A percentile compares a stretch with the other conserved stretches of the same genome.
phyloP scores from a whole-genome alignment of 2,888 invertebrate genomes.

The Anorthoa munda region DNA sequence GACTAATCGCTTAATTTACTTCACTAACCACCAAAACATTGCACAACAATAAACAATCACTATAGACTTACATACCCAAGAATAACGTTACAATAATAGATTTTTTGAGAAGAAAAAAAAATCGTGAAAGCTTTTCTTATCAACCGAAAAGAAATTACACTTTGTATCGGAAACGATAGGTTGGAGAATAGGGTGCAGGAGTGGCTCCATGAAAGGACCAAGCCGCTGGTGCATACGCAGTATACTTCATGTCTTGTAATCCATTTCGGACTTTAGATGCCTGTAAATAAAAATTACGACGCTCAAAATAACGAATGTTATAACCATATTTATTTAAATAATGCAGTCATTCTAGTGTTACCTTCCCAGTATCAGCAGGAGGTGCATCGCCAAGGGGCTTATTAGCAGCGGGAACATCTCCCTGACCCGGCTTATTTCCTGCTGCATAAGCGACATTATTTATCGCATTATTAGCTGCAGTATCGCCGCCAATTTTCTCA shows the following conservation, averaged over 20 bases:
- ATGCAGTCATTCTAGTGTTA: slow-evolving; percentile 36
- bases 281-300: slow-evolving; percentile 62
- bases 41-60: slow-evolving; percentile 46
- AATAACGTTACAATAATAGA: background rate
- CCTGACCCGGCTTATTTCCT: slow-evolving; percentile 70
- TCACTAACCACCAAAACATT: slow-evolving; percentile 35
- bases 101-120: background rate
- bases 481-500: slow-evolving; percentile 83
- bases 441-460: slow-evolving; percentile 64
- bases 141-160: slow-evolving; percentile 7
- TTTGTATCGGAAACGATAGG: slow-evolving; percentile 48
- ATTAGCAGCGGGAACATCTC: slow-evolving; percentile 74
- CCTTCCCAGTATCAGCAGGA: slow-evolving; percentile 63
- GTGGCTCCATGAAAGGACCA: slow-evolving; percentile 84
- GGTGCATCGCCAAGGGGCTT: slow-evolving; percentile 64
- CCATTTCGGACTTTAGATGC: slow-evolving; percentile 78
- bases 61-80: slow-evolving; percentile 1
- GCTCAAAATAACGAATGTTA: too few species aligned
- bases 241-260: slow-evolving; percentile 84
- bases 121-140: background rate
- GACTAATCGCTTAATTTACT: slow-evolving; percentile 30
- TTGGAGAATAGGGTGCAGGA: slow-evolving; percentile 53
- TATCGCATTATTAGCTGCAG: slow-evolving; percentile 71
- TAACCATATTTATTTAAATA: background rate
- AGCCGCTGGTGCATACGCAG: slow-evolving; percentile 81